phyloP scores from a whole-genome alignment of 23 tunicate genomes.

The Diplosoma virens region DNA sequence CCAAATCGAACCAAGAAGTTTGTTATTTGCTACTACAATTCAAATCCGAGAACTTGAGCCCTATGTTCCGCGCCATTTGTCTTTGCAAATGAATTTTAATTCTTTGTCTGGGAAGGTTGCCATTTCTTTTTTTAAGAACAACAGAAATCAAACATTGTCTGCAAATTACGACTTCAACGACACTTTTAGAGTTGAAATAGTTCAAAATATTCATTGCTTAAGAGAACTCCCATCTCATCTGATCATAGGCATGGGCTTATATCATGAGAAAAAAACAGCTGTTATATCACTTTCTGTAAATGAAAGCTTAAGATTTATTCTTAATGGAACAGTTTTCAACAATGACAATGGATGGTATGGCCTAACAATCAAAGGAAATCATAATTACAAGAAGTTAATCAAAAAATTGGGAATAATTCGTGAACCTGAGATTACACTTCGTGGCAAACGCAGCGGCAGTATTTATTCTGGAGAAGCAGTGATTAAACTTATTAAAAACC shows the following conservation, averaged over 20 bases:
- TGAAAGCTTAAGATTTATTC: not conserved
- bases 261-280: no score
- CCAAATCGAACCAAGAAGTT: conserved; percentile 5
- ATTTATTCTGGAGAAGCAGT: no score
- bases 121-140: not conserved
- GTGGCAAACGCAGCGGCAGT: no score
- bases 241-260: no score
- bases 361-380: not conserved
- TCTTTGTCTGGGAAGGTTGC: conserved; percentile 6
- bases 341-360: conserved; percentile 57
- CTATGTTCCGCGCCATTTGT: conserved; percentile 31
- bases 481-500: no score
- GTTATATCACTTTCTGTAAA: not conserved
- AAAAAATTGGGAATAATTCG: no score
- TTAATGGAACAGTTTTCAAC: conserved; percentile 17
- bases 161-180: not conserved
- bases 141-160: not conserved
- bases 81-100: conserved; percentile 9
- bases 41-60: conserved; percentile 35
- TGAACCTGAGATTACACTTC: no score
- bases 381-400: conserved; percentile 16
- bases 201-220: not conserved
- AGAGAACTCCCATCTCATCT: no score
- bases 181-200: conserved; percentile 6
- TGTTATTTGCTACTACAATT: conserved; percentile 1